Percentiles rank a stretch among this genome's conserved stretches.
phyloP scores from a whole-genome alignment of 2,113 vertebrate species.

The Cacatua alba region DNA sequence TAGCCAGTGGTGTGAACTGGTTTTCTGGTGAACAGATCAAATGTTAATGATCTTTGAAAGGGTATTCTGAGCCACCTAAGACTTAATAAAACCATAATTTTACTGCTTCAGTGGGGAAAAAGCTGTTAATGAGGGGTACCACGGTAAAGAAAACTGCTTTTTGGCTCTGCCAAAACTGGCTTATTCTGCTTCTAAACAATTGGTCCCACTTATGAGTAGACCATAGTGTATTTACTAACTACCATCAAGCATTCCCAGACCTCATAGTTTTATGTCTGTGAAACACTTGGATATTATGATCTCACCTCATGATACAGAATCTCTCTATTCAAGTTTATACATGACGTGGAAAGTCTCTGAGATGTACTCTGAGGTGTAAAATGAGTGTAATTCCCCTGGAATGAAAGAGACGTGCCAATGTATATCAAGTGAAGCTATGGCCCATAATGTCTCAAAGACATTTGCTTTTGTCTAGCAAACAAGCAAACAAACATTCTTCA shows the following conservation, averaged over 20 bases:
- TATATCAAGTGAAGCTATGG: neutral
- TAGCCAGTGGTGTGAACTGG: neutral
- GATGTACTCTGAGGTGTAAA: slow-evolving; percentile 39
- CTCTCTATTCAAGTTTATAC: slow-evolving; percentile 58
- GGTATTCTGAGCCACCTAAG: neutral
- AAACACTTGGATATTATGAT: slow-evolving; percentile 38
- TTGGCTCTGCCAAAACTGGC: neutral
- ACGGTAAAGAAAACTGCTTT: neutral
- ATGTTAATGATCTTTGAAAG: neutral
- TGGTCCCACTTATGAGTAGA: slow-evolving; percentile 1
- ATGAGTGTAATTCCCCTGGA: slow-evolving; percentile 45
- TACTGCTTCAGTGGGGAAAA: neutral
- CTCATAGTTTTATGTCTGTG: slow-evolving; percentile 26
- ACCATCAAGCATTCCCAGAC: slow-evolving; percentile 29
- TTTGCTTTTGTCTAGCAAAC: slow-evolving; percentile 52
- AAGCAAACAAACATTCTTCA: slow-evolving; percentile 1
- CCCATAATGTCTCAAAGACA: neutral
- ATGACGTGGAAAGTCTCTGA: slow-evolving; percentile 33
- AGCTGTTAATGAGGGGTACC: slow-evolving; percentile 9
- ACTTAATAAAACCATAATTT: slow-evolving; percentile 28
- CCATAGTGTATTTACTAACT: slow-evolving; percentile 4
- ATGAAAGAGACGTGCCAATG: slow-evolving; percentile 15
- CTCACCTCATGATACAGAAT: slow-evolving; percentile 38
- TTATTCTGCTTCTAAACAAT: slow-evolving; percentile 48
- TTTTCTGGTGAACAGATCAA: neutral